phyloP scores from a whole-genome alignment of 1,140 invertebrate genomes.

The Homalodisca vitripennis region DNA sequence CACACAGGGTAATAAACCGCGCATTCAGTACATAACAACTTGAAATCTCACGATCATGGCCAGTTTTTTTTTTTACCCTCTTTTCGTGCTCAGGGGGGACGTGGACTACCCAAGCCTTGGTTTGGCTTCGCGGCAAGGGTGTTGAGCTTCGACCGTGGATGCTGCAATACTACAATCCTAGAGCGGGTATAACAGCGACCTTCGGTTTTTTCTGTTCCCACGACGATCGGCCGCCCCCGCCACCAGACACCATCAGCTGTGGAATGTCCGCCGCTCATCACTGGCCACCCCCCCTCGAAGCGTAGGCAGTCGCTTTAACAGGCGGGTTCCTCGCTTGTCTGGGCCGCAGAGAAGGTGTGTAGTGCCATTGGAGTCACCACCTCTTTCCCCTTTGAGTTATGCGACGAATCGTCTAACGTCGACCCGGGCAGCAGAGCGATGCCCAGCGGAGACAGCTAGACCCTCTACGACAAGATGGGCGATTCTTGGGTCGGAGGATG shows the following conservation, averaged over 20 bases:
- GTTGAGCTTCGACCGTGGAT: too few species aligned
- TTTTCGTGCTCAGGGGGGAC: too few species aligned
- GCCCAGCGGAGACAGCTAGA: neutral
- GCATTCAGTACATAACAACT: too few species aligned
- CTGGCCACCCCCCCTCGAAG: neutral
- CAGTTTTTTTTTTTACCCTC: too few species aligned
- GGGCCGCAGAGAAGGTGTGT: neutral
- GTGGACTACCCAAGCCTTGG: too few species aligned
- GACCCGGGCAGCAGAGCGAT: neutral
- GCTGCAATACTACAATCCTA: too few species aligned
- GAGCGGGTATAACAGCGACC: too few species aligned
- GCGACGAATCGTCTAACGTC: neutral
- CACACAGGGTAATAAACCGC: too few species aligned
- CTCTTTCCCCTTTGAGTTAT: neutral
- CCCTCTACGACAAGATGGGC: neutral
- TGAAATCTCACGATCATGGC: too few species aligned
- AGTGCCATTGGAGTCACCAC: neutral
- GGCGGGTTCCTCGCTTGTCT: neutral
- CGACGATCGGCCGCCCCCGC: neutral
- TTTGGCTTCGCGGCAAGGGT: too few species aligned
- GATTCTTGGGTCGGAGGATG: neutral
- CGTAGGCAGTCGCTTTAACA: neutral
- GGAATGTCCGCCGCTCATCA: neutral
- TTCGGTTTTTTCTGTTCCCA: too few species aligned
- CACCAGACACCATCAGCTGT: neutral